phyloP scores from a whole-genome alignment of 1,140 invertebrate species.

The Laupala kohalensis region DNA sequence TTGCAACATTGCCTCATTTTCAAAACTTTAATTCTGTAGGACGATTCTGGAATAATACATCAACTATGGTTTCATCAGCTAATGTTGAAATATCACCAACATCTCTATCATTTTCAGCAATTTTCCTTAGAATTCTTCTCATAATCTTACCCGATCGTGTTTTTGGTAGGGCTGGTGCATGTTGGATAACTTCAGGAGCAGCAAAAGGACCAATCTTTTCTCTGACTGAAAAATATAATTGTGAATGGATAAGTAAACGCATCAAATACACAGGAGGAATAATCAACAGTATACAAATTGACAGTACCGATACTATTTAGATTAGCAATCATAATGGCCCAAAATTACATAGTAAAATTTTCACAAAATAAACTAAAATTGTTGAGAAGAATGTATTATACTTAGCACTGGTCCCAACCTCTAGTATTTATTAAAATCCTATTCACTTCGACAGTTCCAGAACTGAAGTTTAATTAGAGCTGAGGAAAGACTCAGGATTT shows the following conservation, averaged over 20 bases:
- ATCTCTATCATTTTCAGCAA: constrained; percentile 74
- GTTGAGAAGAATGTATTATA: too few relatives aligned
- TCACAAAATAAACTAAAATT: too few relatives aligned
- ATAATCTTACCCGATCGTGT: constrained; percentile 98
- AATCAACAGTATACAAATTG: neutral
- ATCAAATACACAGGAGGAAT: neutral
- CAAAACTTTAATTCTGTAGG: constrained; percentile 24
- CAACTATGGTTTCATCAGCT: constrained; percentile 74
- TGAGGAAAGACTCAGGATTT: too few relatives aligned
- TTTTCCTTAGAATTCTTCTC: constrained; percentile 84
- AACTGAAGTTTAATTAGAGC: too few relatives aligned
- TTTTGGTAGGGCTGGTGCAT: constrained; percentile 85
- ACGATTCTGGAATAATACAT: constrained; percentile 59
- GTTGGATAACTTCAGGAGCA: constrained; percentile 84
- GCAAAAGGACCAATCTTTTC: constrained; percentile 93
- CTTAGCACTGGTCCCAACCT: too few relatives aligned
- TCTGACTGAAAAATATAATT: constrained; percentile 45
- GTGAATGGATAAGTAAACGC: neutral
- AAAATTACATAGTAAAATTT: too few relatives aligned
- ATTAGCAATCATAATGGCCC: too few relatives aligned
- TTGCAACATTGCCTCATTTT: neutral
- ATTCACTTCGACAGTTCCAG: too few relatives aligned
- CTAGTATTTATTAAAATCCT: too few relatives aligned
- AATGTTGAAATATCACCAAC: constrained; percentile 88
- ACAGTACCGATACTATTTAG: too few relatives aligned